Base-by-base conservation (phyloP, 92 coral and sea anemone genomes). In the Paramuricea clavata region DNA sequence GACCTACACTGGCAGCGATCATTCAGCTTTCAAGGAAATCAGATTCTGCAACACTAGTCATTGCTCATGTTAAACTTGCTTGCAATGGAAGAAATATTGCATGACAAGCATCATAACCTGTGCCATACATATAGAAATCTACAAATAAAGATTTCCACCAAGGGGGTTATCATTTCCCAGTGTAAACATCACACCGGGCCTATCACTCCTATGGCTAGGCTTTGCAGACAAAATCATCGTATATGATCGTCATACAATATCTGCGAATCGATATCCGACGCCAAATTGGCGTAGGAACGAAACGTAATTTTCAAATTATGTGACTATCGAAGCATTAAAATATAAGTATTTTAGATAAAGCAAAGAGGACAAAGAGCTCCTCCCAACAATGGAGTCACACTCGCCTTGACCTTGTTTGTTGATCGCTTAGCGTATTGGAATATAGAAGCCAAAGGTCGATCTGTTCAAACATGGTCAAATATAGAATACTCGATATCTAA, bases 311-410 rank as follows among this genome's bases (percentile, higher is more conserved):
- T 47, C 52, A 47, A 47, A 47, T 47, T 15, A 9, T 12, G 16
- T 12, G 1, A 1, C 9, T 47, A 15, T 47, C 52, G 13, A 47
- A 9, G 16, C 13, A 12, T 47, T 47, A 10, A 9, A 47, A 47
- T 9, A 47, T 47, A 15, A 5, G 52, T 15, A 47, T 47, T 47
- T 47, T 47, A 2, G 1, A 39, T 2, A 15, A 47, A 47, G 23
- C 7, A 39, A 39, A 0, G 3, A 54, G 62, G 23, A 19, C 62
- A 19, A 1, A 54, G 62, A 54, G 52, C 62, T 54, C 62, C 62
- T 54, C 62, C 62, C 62, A 54, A 54, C 62, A 54, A 54, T 17
- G 62, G 17, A 54, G 62, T 54, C 62, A 54, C 62, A 54, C 23
- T 17, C 22, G 62, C 27, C 27, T 54, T 54, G 62, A 6, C 62